Evolutionary conservation across 2,797 vertebrate genomes (phyloP).

Genomic region (Myripristis jacobus): DNA sequence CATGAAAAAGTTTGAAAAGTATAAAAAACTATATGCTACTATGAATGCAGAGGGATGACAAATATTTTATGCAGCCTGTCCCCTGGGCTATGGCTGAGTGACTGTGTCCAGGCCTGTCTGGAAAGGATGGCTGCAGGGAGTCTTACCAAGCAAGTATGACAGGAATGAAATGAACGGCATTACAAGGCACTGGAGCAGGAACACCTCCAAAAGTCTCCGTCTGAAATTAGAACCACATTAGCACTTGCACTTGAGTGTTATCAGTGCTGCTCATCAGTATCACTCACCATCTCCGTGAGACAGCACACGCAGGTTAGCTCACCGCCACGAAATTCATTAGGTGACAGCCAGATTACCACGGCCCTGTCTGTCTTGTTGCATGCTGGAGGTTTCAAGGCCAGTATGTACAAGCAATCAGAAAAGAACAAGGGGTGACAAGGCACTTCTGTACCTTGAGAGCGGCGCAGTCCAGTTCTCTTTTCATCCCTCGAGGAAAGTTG

Average conservation of each 20-base stretch:
- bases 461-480: constrained; percentile 4
- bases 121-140: constrained; percentile 38
- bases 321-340: neutral
- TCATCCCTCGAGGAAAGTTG: constrained; percentile 58
- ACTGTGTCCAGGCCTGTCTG: constrained; percentile 52
- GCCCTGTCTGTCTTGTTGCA: constrained; percentile 24
- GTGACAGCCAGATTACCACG: neutral
- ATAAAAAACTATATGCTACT: too few species aligned
- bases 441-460: constrained; percentile 28
- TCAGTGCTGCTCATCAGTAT: constrained; percentile 2
- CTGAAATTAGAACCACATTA: constrained; percentile 22
- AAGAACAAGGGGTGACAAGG: constrained; percentile 51
- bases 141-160: constrained; percentile 22
- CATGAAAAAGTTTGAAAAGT: too few species aligned
- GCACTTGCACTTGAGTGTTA: constrained; percentile 12
- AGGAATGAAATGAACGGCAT: constrained; percentile 42
- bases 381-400: constrained; percentile 35
- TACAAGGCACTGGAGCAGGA: constrained; percentile 8
- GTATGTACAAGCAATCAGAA: constrained; percentile 48
- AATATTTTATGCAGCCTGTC: neutral
- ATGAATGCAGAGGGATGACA: neutral
- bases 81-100: constrained; percentile 6
- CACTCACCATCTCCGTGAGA: constrained; percentile 18
- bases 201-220: neutral
- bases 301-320: constrained; percentile 18